Base-by-base conservation (phyloP, 2,113 vertebrate genomes). In the Perca flavescens region DNA sequence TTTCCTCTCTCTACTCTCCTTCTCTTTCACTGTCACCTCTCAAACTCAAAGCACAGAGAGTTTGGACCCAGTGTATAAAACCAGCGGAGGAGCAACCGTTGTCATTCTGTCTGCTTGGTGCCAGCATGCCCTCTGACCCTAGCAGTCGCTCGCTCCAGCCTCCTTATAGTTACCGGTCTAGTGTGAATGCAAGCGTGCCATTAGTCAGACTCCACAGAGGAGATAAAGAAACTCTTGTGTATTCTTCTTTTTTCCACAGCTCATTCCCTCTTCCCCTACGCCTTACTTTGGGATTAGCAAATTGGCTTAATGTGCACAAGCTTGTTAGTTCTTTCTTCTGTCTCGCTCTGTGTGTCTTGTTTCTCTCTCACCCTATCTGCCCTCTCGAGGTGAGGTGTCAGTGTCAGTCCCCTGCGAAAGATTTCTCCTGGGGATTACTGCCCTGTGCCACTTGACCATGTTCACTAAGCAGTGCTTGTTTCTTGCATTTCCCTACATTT, bases 401-500 rank as follows among this genome's bases (percentile, higher is more conserved):
- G 50, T 80, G 69, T 81, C 40, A 16, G 60, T 49, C 69, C 52
- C 74, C 25, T 71, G 86, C n/a, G 73, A 84, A 79, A 86, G 85
- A 88, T 84, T 87, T 82, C 77, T 74, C 46, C 70, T 28, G 43
- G 74, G 77, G 62, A 89, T 77, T 78, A 65, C 82, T 71, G 77
- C 46, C 68, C 17, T 25, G 43, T 31, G 72, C 63, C 76, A 62
- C 86, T 86, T 75, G 77, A 90, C 76, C 79, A 43, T 19, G 53
- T 71, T 84, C 64, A 46, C 70, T 49, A 73, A 89, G 78, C 72
- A 1, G 5, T 14, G 36, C 52, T 83, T 80, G 82, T 79, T 87
- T 85, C 82, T 69, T 68, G 64, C 47, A 22, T 84, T 88, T 79
- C 86, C 80, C 82, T 84, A 92, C 86, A 80, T 91, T 90, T 91